Conservation (phyloP, 1,140 invertebrate genomes). For the Bombus sylvicola region DNA sequence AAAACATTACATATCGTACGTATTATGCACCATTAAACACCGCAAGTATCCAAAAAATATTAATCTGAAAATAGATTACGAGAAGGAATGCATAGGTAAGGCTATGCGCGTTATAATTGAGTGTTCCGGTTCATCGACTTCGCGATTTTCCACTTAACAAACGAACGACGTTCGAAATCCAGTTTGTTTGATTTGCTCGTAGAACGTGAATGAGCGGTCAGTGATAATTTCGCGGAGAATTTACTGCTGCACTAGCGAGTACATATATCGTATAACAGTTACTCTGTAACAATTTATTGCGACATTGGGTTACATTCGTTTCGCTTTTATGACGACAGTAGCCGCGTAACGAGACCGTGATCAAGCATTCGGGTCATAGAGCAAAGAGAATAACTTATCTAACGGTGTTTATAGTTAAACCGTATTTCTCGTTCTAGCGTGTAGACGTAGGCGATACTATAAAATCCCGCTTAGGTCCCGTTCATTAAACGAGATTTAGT, state of each 20-base stretch:
- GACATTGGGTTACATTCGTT: constrained; percentile 49
- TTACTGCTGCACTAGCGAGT: background rate
- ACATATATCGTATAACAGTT: constrained; percentile 40
- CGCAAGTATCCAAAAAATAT: background rate
- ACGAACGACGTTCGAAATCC: background rate
- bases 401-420: constrained; percentile 39
- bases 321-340: constrained; percentile 51
- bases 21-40: background rate
- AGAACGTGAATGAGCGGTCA: background rate
- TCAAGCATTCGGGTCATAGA: constrained; percentile 50
- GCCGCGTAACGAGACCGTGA: constrained; percentile 49
- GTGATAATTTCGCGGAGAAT: constrained; percentile 36
- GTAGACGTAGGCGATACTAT: background rate
- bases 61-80: background rate
- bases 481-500: constrained; percentile 35
- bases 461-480: constrained; percentile 9
- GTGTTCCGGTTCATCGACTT: constrained; percentile 7
- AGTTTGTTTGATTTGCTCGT: constrained; percentile 14
- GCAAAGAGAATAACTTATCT: constrained; percentile 49
- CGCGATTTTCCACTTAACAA: background rate
- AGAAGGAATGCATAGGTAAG: background rate
- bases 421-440: background rate
- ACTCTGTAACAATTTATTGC: constrained; percentile 47
- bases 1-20: too few species aligned
- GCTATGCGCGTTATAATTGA: background rate